Conservation (phyloP, 2,113 vertebrate species). For the Calonectris borealis region DNA sequence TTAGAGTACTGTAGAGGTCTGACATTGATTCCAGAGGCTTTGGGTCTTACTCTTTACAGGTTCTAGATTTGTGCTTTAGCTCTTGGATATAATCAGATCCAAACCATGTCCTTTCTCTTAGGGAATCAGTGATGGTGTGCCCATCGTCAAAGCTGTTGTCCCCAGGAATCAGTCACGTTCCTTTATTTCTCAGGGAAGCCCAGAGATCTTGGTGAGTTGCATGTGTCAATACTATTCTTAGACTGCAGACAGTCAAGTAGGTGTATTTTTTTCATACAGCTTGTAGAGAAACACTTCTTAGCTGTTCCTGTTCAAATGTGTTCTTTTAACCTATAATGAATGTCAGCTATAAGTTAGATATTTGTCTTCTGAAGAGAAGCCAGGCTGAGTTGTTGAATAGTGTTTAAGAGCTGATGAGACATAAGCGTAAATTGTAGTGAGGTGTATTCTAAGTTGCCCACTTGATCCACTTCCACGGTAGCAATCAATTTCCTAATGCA, state of each 20-base stretch:
- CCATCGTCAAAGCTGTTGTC: conserved; percentile 90
- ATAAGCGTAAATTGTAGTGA: background rate
- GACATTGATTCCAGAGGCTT: background rate
- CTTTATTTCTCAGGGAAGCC: conserved; percentile 97
- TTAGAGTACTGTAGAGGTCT: background rate
- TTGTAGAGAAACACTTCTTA: background rate
- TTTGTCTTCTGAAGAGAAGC: background rate
- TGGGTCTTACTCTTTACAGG: background rate
- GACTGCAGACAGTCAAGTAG: background rate
- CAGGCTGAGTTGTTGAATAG: background rate
- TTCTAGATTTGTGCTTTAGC: background rate
- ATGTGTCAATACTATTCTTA: background rate
- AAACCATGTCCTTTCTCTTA: conserved; percentile 58
- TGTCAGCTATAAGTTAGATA: background rate
- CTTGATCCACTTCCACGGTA: background rate
- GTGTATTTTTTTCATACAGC: background rate
- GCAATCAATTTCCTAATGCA: background rate
- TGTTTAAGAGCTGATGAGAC: background rate
- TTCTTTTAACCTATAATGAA: background rate
- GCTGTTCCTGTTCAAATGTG: background rate
- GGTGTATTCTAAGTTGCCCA: background rate
- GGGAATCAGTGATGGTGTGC: conserved; percentile 93
- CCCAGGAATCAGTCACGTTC: conserved; percentile 95
- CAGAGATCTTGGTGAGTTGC: conserved; percentile 90
- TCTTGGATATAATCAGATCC: background rate